phyloP scores from a whole-genome alignment of 2,888 invertebrate genomes.

The Luperina testacea region DNA sequence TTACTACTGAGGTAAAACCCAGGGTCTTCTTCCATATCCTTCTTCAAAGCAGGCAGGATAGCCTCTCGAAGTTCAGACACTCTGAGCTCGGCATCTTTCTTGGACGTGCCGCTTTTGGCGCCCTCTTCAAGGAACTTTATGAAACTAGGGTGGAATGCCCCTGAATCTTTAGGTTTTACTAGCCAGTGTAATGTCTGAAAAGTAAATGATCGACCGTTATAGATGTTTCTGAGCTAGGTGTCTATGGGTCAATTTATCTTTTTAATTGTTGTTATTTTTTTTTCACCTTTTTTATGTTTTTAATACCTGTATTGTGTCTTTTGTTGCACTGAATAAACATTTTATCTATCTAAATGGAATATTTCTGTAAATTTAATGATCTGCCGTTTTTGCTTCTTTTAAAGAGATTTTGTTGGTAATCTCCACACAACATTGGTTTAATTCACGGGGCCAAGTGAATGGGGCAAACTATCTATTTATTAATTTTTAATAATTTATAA shows the following conservation, averaged over 20 bases:
- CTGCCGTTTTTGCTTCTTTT: background rate
- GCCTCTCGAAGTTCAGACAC: conserved; percentile 92
- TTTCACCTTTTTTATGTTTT: too few species aligned
- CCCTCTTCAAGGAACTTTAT: conserved; percentile 94
- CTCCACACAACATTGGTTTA: background rate
- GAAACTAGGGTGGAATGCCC: conserved; percentile 95
- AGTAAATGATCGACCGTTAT: too few species aligned
- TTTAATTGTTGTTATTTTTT: too few species aligned
- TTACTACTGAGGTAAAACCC: conserved; percentile 92
- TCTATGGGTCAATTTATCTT: too few species aligned
- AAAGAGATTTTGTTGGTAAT: background rate
- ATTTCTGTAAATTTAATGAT: background rate
- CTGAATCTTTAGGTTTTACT: conserved; percentile 94
- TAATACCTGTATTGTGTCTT: too few species aligned
- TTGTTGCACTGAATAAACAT: too few species aligned
- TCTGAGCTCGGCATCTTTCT: conserved; percentile 92
- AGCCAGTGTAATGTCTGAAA: conserved; percentile 94
- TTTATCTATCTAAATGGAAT: too few species aligned
- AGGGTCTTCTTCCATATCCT: conserved; percentile 90
- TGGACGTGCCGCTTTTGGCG: conserved; percentile 92
- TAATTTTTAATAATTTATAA: background rate
- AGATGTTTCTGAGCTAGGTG: too few species aligned
- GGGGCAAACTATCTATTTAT: background rate
- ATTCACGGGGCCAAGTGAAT: background rate
- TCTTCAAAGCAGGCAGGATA: conserved; percentile 90